These are phyloP conservation scores for Aporophyla lueneburgensis DNA, from an alignment of 2,888 invertebrate genomes.

Conservation along the genomic window DNA sequence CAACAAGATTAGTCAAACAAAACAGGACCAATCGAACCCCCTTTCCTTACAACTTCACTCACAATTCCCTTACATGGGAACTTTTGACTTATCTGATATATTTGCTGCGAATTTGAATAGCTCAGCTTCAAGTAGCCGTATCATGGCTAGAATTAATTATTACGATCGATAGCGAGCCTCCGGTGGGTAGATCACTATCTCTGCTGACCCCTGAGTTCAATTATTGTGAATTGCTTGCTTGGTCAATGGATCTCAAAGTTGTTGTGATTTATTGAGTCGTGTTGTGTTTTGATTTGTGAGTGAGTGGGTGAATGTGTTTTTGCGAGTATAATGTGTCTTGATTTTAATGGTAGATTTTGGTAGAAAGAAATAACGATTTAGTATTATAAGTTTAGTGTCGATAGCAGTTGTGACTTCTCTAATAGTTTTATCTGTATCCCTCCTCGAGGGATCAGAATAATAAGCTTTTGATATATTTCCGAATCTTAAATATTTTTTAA, in stretches of 20 bases:
- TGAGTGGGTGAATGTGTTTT: not conserved
- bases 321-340: not conserved
- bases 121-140: conserved; percentile 62
- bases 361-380: not conserved
- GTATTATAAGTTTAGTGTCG: not conserved
- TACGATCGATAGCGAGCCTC: conserved; percentile 74
- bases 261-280: conserved; percentile 39
- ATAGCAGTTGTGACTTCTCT: not conserved
- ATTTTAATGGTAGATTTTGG: not conserved
- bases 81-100: conserved; percentile 46
- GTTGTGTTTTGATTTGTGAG: conserved; percentile 9
- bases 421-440: not conserved
- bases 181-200: conserved; percentile 75
- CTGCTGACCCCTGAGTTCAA: conserved; percentile 75
- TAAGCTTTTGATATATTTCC: too few relatives aligned
- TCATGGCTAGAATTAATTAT: conserved; percentile 77
- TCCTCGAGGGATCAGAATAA: not conserved
- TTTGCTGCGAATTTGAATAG: conserved; percentile 56
- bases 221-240: conserved; percentile 71
- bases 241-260: conserved; percentile 66
- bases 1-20: not conserved
- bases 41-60: conserved; percentile 28
- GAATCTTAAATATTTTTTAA: not conserved
- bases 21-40: not conserved
- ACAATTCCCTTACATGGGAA: conserved; percentile 42